These are phyloP conservation scores for Anguilla megastoma DNA, from an alignment of 2,797 vertebrate genomes.

Conservation along the genomic window DNA sequence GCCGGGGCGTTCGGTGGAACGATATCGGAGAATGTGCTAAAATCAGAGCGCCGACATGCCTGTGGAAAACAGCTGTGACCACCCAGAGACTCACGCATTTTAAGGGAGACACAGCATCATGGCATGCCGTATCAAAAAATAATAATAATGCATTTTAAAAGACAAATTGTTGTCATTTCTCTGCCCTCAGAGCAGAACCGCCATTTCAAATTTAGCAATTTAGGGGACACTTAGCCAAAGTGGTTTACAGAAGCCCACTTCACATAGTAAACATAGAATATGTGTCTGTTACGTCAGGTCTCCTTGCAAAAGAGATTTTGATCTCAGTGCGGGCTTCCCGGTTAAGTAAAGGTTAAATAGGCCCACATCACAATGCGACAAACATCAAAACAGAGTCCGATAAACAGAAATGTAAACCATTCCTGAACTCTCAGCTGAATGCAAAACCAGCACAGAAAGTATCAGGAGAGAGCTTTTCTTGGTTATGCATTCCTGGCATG, in stretches of 20 bases:
- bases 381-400: not conserved
- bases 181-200: not conserved
- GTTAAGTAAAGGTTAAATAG: not conserved
- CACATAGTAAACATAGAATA: not conserved
- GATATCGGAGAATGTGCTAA: not conserved
- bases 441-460: not conserved
- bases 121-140: not conserved
- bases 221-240: not conserved
- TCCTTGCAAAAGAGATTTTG: no score
- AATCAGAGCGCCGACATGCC: not conserved
- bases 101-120: not conserved
- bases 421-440: not conserved
- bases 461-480: not conserved
- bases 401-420: not conserved
- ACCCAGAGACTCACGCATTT: not conserved
- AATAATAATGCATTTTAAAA: no score
- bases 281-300: not conserved
- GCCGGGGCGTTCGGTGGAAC: not conserved
- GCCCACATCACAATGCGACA: not conserved
- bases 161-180: not conserved
- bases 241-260: not conserved
- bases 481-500: slow-evolving; percentile 28
- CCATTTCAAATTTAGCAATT: not conserved
- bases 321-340: no score
- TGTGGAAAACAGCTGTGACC: not conserved